These are phyloP conservation scores for Ailurus styani DNA, from an alignment of 2,113 vertebrate genomes.

Conservation along the genomic window DNA sequence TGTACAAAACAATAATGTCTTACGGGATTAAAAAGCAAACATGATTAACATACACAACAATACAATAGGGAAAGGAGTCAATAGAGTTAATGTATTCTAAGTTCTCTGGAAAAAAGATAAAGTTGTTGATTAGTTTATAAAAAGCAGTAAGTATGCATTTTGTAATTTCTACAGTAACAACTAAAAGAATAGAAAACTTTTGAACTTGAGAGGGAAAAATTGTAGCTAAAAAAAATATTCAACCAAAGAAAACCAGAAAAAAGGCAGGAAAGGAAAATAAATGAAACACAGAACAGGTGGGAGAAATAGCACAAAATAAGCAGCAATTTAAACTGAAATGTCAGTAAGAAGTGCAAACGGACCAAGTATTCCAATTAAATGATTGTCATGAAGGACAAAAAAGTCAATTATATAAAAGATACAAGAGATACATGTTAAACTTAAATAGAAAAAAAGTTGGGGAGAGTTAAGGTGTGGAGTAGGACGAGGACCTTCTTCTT, in stretches of 20 bases:
- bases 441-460: not conserved
- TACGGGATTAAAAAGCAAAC: not conserved
- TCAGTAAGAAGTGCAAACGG: not conserved
- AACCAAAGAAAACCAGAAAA: not conserved
- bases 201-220: not conserved
- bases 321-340: not conserved
- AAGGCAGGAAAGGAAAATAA: not conserved
- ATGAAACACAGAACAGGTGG: not conserved
- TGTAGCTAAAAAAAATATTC: not conserved
- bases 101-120: not conserved
- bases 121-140: not conserved
- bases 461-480: not conserved
- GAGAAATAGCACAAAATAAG: not conserved
- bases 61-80: not conserved
- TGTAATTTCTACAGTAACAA: not conserved
- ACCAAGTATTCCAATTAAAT: not conserved
- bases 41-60: not conserved
- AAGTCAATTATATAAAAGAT: not conserved
- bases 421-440: not conserved
- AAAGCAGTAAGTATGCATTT: not conserved
- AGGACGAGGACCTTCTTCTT: not conserved
- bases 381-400: not conserved
- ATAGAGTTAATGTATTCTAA: not conserved
- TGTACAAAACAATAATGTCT: not conserved
- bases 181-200: slow-evolving; percentile 1